Evolutionary conservation across 2,113 vertebrate species (phyloP), one percentile per base, ranked within the genome.

Genomic region (Odobenus rosmarus): DNA sequence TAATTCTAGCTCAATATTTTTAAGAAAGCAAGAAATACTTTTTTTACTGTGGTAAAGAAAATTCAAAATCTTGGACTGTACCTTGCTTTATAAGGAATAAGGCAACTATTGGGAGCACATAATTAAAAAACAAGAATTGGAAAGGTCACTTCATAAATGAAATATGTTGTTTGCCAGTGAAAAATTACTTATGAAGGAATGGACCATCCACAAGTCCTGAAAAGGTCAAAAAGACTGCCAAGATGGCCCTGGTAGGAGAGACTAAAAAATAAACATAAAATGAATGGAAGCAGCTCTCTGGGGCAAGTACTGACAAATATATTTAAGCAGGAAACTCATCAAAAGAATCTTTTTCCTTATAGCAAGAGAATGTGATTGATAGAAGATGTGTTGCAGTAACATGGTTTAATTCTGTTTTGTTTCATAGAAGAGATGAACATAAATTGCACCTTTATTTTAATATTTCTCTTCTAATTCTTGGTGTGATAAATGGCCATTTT

Each of bases 131-230:
- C 87, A 90, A 96, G 76, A 97, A 96, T 74, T 81, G 76, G 88
- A 96, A 98, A 55, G 24, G 90, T 80, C 62, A 72, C 31, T 95
- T 84, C 84, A 87, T 96, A 95, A 96, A 96, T 92, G 95, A 97
- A 96, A 97, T 97, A 88, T 96, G 74, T n/a, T 90, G 42, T 42
- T 88, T 97, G 71, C 76, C 64, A 61, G 51, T 74, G 24, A 97
- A 97, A 97, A 96, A 92, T 92, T 88, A 96, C 42, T 93, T 90
- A 55, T 36, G 80, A 87, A 93, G n/a, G 62, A 93, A 93, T 67
- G 76, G 88, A 88, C 64, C 81, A 93, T 92, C 55, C 88, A 90
- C 21, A 87, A 76, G 24, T 76, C 12, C 57, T 51, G 21, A 46
- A 97, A 97, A 97, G 83, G 79, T 96, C 74, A 96, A 96, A 97